Percentiles rank a stretch among this genome's conserved stretches.
phyloP scores from a whole-genome alignment of 1,140 invertebrate species.

The Pomacea maculata region DNA sequence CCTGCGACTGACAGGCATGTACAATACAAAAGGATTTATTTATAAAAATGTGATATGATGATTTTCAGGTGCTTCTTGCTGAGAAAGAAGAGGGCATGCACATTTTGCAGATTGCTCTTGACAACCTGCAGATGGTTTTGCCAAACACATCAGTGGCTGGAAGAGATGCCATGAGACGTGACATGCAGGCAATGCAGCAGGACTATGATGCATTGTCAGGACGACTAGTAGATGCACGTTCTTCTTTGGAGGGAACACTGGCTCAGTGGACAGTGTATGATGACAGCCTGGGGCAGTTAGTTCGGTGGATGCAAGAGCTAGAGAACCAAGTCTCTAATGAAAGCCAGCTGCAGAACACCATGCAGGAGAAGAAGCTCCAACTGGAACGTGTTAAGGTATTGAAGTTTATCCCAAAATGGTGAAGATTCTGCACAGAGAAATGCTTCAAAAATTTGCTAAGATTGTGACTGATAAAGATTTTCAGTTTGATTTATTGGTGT shows the following conservation, averaged over 20 bases:
- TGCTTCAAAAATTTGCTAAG: too few species aligned
- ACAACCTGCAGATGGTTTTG: constrained; percentile 89
- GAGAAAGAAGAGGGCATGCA: constrained; percentile 84
- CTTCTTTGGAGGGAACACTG: constrained; percentile 82
- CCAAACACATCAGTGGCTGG: constrained; percentile 90
- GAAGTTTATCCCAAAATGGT: not conserved
- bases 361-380: constrained; percentile 94
- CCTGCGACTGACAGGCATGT: too few species aligned
- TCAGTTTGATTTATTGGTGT: too few species aligned
- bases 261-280: constrained; percentile 62
- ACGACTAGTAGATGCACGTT: constrained; percentile 90
- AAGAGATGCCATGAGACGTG: constrained; percentile 85
- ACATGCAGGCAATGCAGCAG: constrained; percentile 84
- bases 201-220: constrained; percentile 87
- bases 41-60: not conserved
- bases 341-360: constrained; percentile 86
- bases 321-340: constrained; percentile 90
- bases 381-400: constrained; percentile 89
- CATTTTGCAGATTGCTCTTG: constrained; percentile 85
- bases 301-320: constrained; percentile 90
- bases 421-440: not conserved
- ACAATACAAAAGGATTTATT: too few species aligned
- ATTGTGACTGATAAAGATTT: too few species aligned
- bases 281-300: constrained; percentile 78
- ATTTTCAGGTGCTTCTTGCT: constrained; percentile 48